These are phyloP conservation scores for Panopea generosa DNA, from an alignment of 2,888 invertebrate genomes.

Conservation along the genomic window DNA sequence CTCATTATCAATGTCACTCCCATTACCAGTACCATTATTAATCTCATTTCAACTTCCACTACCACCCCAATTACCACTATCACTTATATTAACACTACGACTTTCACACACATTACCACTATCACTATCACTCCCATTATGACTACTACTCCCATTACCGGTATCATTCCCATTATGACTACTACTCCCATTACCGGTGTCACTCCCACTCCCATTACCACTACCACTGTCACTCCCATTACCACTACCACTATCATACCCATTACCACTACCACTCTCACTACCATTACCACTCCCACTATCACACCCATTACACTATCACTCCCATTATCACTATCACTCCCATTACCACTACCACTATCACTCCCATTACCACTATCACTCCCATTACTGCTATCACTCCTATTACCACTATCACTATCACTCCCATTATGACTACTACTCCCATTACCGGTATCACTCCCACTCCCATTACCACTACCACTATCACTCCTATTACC, in stretches of 20 bases:
- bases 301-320: not conserved
- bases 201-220: not conserved
- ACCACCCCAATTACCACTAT: constrained; percentile 3
- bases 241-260: not conserved
- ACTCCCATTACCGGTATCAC: not conserved
- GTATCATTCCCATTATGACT: not conserved
- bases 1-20: not conserved
- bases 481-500: not conserved
- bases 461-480: not conserved
- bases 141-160: constrained; percentile 1
- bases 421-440: not conserved
- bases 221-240: not conserved
- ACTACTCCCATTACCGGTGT: not conserved
- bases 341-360: not conserved
- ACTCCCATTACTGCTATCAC: not conserved
- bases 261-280: not conserved
- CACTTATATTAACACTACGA: not conserved
- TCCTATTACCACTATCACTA: not conserved
- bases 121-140: constrained; percentile 9
- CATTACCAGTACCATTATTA: constrained; percentile 7
- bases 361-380: not conserved
- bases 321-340: not conserved
- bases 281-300: not conserved
- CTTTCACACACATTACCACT: constrained; percentile 1
- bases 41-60: not conserved